These are phyloP conservation scores for Leptonema lineaticorne DNA, from an alignment of 1,140 invertebrate species.

Conservation along the genomic window DNA sequence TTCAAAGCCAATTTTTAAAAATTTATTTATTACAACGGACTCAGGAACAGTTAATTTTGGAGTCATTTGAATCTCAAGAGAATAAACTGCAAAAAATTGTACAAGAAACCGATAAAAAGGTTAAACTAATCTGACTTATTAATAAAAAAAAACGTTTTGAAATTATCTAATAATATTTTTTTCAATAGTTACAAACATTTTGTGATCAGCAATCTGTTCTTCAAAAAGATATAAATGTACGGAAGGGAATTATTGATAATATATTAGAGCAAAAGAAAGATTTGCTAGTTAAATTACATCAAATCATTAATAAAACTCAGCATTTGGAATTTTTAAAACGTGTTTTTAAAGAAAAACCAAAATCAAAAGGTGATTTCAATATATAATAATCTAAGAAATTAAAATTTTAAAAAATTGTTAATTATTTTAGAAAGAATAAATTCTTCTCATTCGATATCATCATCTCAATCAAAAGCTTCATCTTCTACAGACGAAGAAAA, in stretches of 20 bases:
- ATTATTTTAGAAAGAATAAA: conserved; percentile 17
- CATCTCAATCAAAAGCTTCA: conserved; percentile 50
- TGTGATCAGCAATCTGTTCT: neutral
- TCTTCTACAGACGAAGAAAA: conserved; percentile 62
- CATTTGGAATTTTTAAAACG: conserved; percentile 12
- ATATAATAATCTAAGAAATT: too few relatives aligned
- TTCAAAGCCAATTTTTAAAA: conserved; percentile 64
- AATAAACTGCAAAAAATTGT: conserved; percentile 64
- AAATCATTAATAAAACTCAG: conserved; percentile 17
- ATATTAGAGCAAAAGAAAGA: neutral
- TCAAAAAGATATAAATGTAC: neutral
- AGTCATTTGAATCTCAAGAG: conserved; percentile 73
- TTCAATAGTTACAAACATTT: neutral
- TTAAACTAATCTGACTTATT: conserved; percentile 39
- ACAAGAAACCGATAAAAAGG: conserved; percentile 60
- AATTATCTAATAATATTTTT: neutral
- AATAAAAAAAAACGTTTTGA: neutral
- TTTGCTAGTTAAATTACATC: neutral
- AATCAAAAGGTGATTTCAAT: neutral
- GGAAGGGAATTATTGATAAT: neutral
- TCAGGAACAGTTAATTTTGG: conserved; percentile 76
- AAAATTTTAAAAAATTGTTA: too few relatives aligned
- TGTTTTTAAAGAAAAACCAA: conserved; percentile 16
- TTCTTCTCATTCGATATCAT: conserved; percentile 46
- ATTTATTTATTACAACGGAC: conserved; percentile 72